Conservation (phyloP, 2,797 vertebrate species). For the Rhodeus uyekii region DNA sequence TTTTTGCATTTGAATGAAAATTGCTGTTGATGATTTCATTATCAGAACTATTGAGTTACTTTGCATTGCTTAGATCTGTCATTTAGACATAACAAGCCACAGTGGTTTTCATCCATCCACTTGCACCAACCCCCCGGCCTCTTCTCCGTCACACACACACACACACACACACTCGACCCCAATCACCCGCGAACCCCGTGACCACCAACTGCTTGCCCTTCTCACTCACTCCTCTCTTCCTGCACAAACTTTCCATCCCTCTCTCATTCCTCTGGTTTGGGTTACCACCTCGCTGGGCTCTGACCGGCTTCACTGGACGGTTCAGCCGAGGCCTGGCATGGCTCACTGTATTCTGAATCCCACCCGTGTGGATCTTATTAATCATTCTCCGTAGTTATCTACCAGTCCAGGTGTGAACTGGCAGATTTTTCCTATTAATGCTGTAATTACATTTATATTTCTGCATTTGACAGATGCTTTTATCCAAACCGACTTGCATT, state of each 20-base stretch:
- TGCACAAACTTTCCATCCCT: conserved; percentile 69
- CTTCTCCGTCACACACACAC: conserved; percentile 38
- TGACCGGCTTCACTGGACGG: not conserved
- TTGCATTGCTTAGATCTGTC: not conserved
- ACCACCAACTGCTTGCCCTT: conserved; percentile 77
- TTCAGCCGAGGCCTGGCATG: conserved; percentile 4
- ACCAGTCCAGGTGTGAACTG: not conserved
- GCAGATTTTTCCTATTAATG: not conserved
- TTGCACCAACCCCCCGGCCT: not conserved
- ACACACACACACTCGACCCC: conserved; percentile 39
- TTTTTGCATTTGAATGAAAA: not conserved
- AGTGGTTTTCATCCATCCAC: not conserved
- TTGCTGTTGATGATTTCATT: not conserved
- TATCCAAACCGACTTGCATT: no score
- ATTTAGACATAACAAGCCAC: conserved; percentile 42
- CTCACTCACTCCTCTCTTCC: conserved; percentile 67
- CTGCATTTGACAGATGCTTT: no score
- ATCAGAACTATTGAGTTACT: not conserved
- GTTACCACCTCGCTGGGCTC: conserved; percentile 66
- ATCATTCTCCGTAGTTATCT: conserved; percentile 17
- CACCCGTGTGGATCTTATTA: conserved; percentile 5
- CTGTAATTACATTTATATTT: no score
- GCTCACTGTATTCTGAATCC: conserved; percentile 3
- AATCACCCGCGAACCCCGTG: conserved; percentile 53
- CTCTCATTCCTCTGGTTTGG: conserved; percentile 55